These are phyloP conservation scores for Drosophila sulfurigaster DNA, from an alignment of 1,140 invertebrate genomes.

Conservation along the genomic window DNA sequence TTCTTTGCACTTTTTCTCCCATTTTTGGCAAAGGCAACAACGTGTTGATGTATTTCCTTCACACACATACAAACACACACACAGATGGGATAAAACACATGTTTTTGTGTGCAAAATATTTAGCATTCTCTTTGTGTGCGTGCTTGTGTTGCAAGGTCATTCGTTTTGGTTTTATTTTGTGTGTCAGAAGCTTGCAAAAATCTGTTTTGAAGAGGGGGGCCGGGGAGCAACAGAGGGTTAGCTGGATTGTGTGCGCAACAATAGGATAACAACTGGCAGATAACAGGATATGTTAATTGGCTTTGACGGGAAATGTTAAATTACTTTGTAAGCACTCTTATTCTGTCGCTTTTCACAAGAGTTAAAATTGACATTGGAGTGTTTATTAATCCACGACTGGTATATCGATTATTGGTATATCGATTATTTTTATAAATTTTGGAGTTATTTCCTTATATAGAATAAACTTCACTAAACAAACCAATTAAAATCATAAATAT, in stretches of 20 bases:
- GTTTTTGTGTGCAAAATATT: constrained; percentile 58
- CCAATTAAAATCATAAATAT: too few relatives aligned
- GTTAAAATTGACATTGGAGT: neutral
- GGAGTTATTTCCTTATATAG: too few relatives aligned
- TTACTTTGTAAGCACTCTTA: neutral
- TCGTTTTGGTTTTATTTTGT: constrained; percentile 81
- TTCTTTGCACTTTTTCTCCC: constrained; percentile 23
- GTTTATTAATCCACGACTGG: too few relatives aligned
- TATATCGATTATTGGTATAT: too few relatives aligned
- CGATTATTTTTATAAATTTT: too few relatives aligned
- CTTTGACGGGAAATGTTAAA: neutral
- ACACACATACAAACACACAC: constrained; percentile 1
- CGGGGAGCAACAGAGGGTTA: neutral
- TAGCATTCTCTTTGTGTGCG: constrained; percentile 41
- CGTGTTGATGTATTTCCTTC: constrained; percentile 64
- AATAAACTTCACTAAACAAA: too few relatives aligned
- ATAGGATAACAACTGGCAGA: neutral
- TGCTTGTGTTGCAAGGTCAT: constrained; percentile 67
- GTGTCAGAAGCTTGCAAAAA: constrained; percentile 60
- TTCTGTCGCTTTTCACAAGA: neutral
- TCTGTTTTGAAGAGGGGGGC: neutral
- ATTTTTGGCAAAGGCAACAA: constrained; percentile 56
- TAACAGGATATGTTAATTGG: constrained; percentile 11
- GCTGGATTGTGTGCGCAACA: constrained; percentile 2
- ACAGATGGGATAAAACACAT: constrained; percentile 51